Percentiles rank a stretch among this genome's conserved stretches.
Evolutionary conservation across 2,113 vertebrate genomes (phyloP).

Genomic region (Takifugu flavidus): DNA sequence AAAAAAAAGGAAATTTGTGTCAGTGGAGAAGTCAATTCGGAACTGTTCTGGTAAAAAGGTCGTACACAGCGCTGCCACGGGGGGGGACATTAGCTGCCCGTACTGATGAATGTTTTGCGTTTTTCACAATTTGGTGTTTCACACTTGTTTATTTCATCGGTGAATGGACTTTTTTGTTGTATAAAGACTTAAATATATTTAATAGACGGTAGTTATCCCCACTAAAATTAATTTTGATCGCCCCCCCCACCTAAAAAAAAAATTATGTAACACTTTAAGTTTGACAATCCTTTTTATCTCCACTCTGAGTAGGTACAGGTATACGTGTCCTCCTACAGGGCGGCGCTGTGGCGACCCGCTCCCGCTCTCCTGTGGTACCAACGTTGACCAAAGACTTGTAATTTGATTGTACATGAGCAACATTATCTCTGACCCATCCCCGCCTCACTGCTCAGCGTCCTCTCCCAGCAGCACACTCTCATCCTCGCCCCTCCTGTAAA

Average conservation of each 20-base stretch:
- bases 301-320: conserved; percentile 48
- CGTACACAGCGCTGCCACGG: conserved; percentile 70
- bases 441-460: conserved; percentile 53
- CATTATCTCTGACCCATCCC: conserved; percentile 48
- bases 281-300: conserved; percentile 72
- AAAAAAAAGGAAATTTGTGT: conserved; percentile 55
- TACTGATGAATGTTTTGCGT: conserved; percentile 59
- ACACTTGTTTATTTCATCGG: conserved; percentile 19
- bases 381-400: conserved; percentile 80
- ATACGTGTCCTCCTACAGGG: conserved; percentile 29
- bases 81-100: conserved; percentile 66
- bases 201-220: not conserved
- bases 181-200: conserved; percentile 10
- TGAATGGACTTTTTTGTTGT: conserved; percentile 8
- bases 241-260: not conserved
- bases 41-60: conserved; percentile 74
- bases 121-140: conserved; percentile 14
- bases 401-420: conserved; percentile 78
- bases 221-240: not conserved
- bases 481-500: conserved; percentile 20
- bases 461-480: conserved; percentile 35
- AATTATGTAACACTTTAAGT: conserved; percentile 49
- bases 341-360: conserved; percentile 46
- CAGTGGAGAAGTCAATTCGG: conserved; percentile 81
- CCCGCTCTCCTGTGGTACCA: conserved; percentile 66